Conservation (phyloP, 2,888 invertebrate species). For the Leptinotarsa haldemani region DNA sequence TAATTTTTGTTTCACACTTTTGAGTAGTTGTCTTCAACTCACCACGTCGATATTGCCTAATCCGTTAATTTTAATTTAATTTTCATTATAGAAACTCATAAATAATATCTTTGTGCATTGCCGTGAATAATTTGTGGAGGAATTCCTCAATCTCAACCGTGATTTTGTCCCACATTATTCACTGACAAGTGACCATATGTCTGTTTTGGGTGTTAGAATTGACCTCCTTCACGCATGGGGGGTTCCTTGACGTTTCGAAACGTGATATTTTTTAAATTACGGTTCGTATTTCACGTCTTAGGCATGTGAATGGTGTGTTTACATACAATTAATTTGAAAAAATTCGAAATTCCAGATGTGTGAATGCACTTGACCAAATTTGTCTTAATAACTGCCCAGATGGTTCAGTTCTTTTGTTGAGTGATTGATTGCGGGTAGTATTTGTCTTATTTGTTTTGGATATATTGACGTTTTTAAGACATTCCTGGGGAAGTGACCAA, state of each 20-base stretch:
- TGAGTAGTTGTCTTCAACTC: too few species aligned
- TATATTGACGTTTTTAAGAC: neutral
- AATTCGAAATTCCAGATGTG: constrained; percentile 10
- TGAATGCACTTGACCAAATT: constrained; percentile 5
- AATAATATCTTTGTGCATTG: neutral
- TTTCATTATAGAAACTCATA: too few species aligned
- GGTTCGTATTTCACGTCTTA: constrained; percentile 13
- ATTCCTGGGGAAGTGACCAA: neutral
- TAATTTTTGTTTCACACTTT: too few species aligned
- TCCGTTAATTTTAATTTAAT: too few species aligned
- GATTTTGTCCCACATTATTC: constrained; percentile 6
- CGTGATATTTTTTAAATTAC: constrained; percentile 20
- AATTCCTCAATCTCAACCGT: neutral
- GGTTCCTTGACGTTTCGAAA: constrained; percentile 19
- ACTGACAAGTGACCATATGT: constrained; percentile 15
- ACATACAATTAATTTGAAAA: constrained; percentile 18
- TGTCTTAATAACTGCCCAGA: neutral
- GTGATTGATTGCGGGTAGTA: constrained; percentile 3
- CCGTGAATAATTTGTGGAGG: neutral
- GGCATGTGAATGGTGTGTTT: constrained; percentile 21
- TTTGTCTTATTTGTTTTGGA: neutral
- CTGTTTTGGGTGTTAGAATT: constrained; percentile 15
- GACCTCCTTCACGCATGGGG: neutral
- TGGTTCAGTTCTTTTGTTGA: neutral
- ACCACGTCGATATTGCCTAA: too few species aligned